A percentile compares a stretch with the other conserved stretches of the same genome.
phyloP scores from a whole-genome alignment of 2,113 vertebrate genomes.

The Saguinus imperator region DNA sequence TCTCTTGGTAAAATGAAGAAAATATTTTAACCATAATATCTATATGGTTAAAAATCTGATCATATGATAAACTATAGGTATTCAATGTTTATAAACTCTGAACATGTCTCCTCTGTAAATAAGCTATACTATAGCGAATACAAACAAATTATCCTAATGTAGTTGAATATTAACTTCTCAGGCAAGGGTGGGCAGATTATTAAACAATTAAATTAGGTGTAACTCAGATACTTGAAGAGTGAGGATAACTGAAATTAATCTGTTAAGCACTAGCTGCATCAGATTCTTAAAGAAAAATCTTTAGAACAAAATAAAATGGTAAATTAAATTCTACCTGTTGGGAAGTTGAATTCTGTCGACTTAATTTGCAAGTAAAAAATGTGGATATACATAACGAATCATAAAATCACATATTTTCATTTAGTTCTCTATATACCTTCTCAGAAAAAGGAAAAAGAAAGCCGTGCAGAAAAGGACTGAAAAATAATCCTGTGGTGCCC shows the following conservation, averaged over 20 bases:
- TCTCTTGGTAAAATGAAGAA: not conserved
- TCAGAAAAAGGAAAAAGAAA: not conserved
- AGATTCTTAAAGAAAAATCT: not conserved
- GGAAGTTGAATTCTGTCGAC: conserved; percentile 28
- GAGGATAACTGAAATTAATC: conserved; percentile 59
- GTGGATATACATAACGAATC: not conserved
- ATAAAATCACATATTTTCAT: conserved; percentile 50
- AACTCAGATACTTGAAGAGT: conserved; percentile 39
- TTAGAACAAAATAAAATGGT: conserved; percentile 51
- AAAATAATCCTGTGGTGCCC: not conserved
- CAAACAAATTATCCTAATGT: conserved; percentile 34
- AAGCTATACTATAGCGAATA: not conserved
- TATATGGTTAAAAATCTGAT: not conserved
- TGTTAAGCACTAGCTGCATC: conserved; percentile 59
- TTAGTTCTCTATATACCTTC: not conserved
- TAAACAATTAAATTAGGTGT: conserved; percentile 68
- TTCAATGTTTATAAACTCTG: conserved; percentile 46
- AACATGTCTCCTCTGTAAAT: conserved; percentile 41
- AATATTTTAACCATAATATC: not conserved
- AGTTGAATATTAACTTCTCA: conserved; percentile 56
- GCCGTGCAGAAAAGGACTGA: not conserved
- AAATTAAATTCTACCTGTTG: conserved; percentile 61
- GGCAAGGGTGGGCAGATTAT: conserved; percentile 40
- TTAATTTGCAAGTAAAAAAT: conserved; percentile 53
- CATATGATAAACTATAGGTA: not conserved